Conservation (phyloP, 2,113 vertebrate genomes). For the Upupa epops region DNA sequence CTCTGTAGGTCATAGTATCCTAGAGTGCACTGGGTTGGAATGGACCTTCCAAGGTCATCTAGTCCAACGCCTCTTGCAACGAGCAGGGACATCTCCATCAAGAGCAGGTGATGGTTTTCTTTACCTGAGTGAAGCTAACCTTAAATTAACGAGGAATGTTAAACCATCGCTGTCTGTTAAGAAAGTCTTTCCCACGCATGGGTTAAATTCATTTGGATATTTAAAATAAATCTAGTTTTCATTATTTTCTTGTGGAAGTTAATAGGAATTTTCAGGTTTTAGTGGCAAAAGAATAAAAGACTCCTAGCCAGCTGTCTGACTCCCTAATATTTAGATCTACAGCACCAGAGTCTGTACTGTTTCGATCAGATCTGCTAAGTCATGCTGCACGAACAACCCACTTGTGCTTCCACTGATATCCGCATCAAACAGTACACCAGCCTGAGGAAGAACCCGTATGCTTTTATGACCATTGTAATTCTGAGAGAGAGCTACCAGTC, state of each 20-base stretch:
- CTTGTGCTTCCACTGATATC: background rate
- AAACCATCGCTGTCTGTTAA: background rate
- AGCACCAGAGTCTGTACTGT: background rate
- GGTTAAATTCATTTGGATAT: background rate
- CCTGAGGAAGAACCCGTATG: background rate
- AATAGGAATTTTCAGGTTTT: background rate
- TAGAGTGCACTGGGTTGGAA: no score
- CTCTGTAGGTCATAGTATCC: rapidly evolving
- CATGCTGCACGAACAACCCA: background rate
- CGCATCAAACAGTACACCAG: background rate
- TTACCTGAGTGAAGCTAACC: background rate
- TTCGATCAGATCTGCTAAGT: background rate
- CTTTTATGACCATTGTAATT: background rate
- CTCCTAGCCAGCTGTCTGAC: background rate
- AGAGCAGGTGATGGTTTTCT: no score
- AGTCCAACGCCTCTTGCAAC: no score
- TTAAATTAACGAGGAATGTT: background rate
- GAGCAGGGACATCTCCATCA: no score
- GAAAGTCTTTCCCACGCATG: background rate
- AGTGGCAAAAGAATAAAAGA: background rate
- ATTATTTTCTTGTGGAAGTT: background rate
- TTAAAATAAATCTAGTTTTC: background rate
- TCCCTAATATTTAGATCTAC: background rate
- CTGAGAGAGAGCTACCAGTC: background rate
- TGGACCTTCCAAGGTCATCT: no score